Conservation (phyloP, 2,797 vertebrate genomes). For the Peromyscus attwateri region DNA sequence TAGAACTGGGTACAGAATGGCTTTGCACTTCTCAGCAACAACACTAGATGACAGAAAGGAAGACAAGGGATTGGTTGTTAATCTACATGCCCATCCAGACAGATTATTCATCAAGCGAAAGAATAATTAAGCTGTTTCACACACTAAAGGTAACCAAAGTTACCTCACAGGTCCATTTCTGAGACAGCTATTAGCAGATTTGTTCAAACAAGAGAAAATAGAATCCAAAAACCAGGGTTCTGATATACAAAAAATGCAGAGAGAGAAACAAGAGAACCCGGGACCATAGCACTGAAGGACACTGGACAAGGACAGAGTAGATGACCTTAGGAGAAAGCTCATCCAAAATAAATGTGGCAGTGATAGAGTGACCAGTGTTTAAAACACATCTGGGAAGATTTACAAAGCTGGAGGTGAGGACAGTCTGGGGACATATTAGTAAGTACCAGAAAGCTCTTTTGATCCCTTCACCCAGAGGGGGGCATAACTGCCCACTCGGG, state of each 20-base stretch:
- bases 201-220: not conserved
- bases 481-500: not conserved
- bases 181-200: conserved; percentile 19
- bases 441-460: not conserved
- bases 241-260: not conserved
- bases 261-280: not conserved
- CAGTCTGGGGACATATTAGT: not conserved
- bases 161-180: not conserved
- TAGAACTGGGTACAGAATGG: conserved; percentile 8
- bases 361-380: not conserved
- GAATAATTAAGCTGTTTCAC: not conserved
- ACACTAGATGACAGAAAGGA: not conserved
- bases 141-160: not conserved
- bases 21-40: not conserved
- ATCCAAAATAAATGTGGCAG: not conserved
- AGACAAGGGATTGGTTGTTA: not conserved
- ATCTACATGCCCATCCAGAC: not conserved
- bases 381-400: not conserved
- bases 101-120: not conserved
- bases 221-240: not conserved
- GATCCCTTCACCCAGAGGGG: not conserved
- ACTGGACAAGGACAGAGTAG: not conserved
- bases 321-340: not conserved
- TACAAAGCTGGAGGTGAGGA: not conserved
- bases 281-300: not conserved